phyloP scores from a whole-genome alignment of 2,888 invertebrate genomes.

The Argyresthia albistria region DNA sequence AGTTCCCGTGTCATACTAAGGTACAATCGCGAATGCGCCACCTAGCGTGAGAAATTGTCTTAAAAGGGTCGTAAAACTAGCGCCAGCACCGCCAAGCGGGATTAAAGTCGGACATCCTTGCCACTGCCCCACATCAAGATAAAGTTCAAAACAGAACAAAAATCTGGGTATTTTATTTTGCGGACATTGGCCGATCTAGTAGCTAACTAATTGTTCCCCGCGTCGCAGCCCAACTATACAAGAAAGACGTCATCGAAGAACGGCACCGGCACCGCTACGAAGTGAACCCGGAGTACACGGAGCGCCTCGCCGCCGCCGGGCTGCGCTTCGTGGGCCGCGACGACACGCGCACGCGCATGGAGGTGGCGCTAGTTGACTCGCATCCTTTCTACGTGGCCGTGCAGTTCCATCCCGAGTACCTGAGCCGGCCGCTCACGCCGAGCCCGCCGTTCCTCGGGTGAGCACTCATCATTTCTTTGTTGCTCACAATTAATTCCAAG shows the following conservation, averaged over 20 bases:
- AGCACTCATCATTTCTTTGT: too few relatives aligned
- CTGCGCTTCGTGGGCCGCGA: conserved; percentile 92
- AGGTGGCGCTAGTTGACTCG: conserved; percentile 87
- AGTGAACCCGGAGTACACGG: conserved; percentile 92
- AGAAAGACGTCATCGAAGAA: conserved; percentile 87
- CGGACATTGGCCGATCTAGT: too few relatives aligned
- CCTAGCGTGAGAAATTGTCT: too few relatives aligned
- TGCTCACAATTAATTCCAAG: too few relatives aligned
- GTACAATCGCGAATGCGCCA: too few relatives aligned
- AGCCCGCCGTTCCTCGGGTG: conserved; percentile 95
- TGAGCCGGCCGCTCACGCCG: conserved; percentile 91
- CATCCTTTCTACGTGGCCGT: conserved; percentile 97
- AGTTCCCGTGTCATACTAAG: too few relatives aligned
- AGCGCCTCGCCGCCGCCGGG: conserved; percentile 84
- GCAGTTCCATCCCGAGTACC: conserved; percentile 98
- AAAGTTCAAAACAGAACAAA: too few relatives aligned
- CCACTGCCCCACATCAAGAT: too few relatives aligned
- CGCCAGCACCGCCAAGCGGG: too few relatives aligned
- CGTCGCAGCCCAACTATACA: conserved; percentile 80
- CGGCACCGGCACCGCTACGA: conserved; percentile 98
- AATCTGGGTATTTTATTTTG: too few relatives aligned
- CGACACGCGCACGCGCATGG: conserved; percentile 90
- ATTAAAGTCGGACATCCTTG: too few relatives aligned
- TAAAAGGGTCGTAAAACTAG: too few relatives aligned
- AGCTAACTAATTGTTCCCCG: neutral